phyloP scores from a whole-genome alignment of 2,797 vertebrate genomes.

The Amphiprion clarkii region DNA sequence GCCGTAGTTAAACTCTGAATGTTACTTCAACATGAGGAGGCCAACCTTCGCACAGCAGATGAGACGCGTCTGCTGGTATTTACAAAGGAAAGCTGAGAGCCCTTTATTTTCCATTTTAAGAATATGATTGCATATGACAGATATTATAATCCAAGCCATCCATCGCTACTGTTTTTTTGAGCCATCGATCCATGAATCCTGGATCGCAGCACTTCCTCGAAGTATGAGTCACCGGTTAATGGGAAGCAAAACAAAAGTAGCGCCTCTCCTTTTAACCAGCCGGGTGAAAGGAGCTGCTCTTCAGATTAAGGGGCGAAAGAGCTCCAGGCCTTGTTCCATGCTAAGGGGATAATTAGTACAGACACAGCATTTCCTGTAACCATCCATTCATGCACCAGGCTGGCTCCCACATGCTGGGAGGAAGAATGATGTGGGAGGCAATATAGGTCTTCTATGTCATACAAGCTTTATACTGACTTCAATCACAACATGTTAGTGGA shows the following conservation, averaged over 20 bases:
- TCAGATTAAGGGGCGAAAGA: constrained; percentile 35
- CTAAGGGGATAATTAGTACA: constrained; percentile 49
- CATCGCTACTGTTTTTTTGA: constrained; percentile 3
- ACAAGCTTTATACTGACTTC: constrained; percentile 3
- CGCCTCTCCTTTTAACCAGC: constrained; percentile 10
- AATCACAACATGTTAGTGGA: constrained; percentile 7
- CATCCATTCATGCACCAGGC: constrained; percentile 22
- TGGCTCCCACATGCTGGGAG: constrained; percentile 34
- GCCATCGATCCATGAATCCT: constrained; percentile 22
- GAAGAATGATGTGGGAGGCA: constrained; percentile 18
- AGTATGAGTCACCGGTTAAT: constrained; percentile 61
- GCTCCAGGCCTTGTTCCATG: constrained; percentile 30
- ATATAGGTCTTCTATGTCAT: constrained; percentile 20
- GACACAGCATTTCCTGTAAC: constrained; percentile 47
- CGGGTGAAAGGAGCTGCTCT: constrained; percentile 47
- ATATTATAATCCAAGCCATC: constrained; percentile 26
- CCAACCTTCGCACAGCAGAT: too few species aligned
- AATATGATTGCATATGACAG: not conserved
- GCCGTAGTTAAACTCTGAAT: not conserved
- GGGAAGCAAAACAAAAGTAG: constrained; percentile 38
- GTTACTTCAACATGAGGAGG: not conserved
- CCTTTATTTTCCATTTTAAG: not conserved
- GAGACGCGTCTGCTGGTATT: not conserved
- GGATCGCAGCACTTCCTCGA: constrained; percentile 32
- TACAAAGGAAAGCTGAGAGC: not conserved